Evolutionary conservation across 2,888 invertebrate genomes (phyloP).

Genomic region (Leucozona laternaria): DNA sequence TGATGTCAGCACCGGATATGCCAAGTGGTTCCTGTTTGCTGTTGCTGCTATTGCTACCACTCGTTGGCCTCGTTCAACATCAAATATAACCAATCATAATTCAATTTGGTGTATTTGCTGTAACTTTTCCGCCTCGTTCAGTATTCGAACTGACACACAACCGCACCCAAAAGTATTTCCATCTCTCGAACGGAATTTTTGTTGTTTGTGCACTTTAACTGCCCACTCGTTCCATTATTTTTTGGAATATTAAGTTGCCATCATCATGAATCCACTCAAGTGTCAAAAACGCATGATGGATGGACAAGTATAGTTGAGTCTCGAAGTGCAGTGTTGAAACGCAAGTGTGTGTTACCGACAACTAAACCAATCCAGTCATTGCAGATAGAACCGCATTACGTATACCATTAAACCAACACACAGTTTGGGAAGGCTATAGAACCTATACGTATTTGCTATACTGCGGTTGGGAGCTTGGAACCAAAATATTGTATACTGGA

Average conservation of each 20-base stretch:
- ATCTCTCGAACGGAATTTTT: conserved; percentile 22
- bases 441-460: not conserved
- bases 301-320: conserved; percentile 13
- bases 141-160: conserved; percentile 10
- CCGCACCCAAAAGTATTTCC: conserved; percentile 12
- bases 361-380: not conserved
- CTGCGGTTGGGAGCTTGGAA: not conserved
- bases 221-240: not conserved
- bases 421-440: not conserved
- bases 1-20: conserved; percentile 35
- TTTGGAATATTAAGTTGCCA: conserved; percentile 47
- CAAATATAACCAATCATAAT: conserved; percentile 53
- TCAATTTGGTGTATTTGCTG: conserved; percentile 32
- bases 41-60: too few species aligned
- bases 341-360: not conserved
- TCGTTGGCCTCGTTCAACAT: not conserved
- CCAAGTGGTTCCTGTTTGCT: conserved; percentile 11
- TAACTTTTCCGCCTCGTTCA: conserved; percentile 22
- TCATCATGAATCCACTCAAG: conserved; percentile 51
- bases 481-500: not conserved
- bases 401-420: not conserved
- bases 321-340: not conserved
- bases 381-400: conserved; percentile 4
- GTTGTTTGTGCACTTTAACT: conserved; percentile 1
- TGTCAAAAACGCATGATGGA: conserved; percentile 44